These are phyloP conservation scores for Malurus melanocephalus DNA, from an alignment of 2,113 vertebrate genomes.

Conservation along the genomic window DNA sequence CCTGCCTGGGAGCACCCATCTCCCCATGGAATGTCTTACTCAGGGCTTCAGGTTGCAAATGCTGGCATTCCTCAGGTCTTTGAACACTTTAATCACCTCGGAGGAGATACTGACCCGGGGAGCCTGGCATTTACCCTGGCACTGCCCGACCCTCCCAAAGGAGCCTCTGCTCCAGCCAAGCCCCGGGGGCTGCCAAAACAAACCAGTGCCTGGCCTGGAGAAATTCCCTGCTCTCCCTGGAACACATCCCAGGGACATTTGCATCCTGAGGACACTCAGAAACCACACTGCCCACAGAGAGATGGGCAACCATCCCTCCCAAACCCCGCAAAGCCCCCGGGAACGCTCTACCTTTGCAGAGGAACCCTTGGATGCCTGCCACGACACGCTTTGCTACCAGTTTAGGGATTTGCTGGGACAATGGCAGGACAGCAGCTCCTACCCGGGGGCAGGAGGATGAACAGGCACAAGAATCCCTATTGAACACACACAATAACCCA, in stretches of 20 bases:
- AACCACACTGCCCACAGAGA: fast-evolving
- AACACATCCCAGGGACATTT: neutral
- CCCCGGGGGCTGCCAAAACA: neutral
- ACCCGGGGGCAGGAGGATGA: neutral
- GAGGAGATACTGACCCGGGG: neutral
- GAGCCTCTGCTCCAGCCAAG: neutral
- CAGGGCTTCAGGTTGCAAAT: neutral
- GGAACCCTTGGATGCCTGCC: neutral
- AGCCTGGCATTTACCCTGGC: neutral
- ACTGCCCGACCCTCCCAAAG: neutral
- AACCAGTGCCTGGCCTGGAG: neutral
- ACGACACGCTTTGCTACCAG: neutral
- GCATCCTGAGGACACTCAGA: neutral
- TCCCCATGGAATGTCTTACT: neutral
- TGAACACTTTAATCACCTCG: neutral
- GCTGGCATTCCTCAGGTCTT: neutral
- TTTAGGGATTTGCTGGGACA: neutral
- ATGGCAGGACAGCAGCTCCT: neutral
- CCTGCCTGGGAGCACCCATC: neutral
- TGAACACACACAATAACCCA: neutral
- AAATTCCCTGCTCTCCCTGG: neutral
- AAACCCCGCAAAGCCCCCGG: neutral
- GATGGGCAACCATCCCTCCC: neutral
- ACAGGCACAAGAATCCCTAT: neutral
- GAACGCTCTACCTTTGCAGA: neutral